phyloP scores from a whole-genome alignment of 2,113 vertebrate species.

The Turdus rufiventris region DNA sequence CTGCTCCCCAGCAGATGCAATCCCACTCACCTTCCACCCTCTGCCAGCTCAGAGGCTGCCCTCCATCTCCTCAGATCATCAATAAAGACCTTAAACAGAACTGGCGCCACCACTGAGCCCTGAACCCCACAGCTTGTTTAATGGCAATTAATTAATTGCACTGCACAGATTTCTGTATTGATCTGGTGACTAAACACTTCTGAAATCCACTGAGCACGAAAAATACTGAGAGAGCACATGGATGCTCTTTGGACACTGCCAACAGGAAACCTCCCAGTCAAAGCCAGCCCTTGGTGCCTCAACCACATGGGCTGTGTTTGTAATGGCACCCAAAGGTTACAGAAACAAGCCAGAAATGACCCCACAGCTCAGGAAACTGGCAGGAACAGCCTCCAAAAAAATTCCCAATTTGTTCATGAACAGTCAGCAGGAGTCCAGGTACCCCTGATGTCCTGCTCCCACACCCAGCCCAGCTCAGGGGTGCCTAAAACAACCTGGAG shows the following conservation, averaged over 20 bases:
- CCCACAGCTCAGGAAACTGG: not conserved
- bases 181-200: not conserved
- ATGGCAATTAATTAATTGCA: not conserved
- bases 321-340: rapidly evolving
- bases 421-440: not conserved
- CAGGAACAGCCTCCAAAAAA: not conserved
- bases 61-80: not conserved
- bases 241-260: not conserved
- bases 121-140: not conserved
- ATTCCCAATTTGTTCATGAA: rapidly evolving
- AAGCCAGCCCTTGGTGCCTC: not conserved
- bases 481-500: not conserved
- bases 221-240: rapidly evolving
- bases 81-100: not conserved
- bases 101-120: not conserved
- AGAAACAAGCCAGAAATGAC: not conserved
- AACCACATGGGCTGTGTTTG: rapidly evolving
- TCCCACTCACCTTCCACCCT: not conserved
- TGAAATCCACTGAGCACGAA: not conserved
- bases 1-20: not conserved
- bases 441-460: not conserved
- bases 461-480: not conserved
- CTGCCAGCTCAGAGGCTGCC: not conserved
- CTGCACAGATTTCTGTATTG: not conserved
- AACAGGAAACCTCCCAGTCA: not conserved